Conservation (phyloP, 2,888 invertebrate genomes). For the Parnassius glacialis region DNA sequence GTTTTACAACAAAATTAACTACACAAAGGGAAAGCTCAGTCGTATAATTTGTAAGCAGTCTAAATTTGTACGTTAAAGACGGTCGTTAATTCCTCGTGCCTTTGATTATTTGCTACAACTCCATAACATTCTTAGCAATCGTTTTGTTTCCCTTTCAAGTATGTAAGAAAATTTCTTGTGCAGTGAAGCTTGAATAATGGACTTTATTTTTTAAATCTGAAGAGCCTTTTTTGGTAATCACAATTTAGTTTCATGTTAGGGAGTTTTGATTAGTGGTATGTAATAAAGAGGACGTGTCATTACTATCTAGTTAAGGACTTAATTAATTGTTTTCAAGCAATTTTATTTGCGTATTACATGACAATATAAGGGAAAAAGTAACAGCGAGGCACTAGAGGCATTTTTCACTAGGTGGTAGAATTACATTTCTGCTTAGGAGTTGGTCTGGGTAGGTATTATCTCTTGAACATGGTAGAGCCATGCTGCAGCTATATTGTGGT, state of each 20-base stretch:
- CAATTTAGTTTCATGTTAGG: background rate
- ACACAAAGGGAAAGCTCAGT: background rate
- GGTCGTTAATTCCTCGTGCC: constrained; percentile 4
- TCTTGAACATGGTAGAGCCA: no score
- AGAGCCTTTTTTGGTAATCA: background rate
- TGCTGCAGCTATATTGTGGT: no score
- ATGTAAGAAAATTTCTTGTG: background rate
- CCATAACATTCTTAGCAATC: constrained; percentile 9
- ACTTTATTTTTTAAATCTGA: background rate
- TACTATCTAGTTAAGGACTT: background rate
- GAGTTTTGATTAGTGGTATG: background rate
- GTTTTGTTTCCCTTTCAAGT: background rate
- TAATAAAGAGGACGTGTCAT: constrained; percentile 1
- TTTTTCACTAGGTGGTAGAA: no score
- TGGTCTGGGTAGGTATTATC: no score
- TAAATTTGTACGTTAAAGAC: background rate
- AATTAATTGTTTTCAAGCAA: background rate
- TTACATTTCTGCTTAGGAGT: no score
- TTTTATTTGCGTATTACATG: background rate
- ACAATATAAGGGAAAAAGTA: no score
- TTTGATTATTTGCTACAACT: constrained; percentile 4
- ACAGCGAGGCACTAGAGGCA: no score
- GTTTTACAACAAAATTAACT: background rate
- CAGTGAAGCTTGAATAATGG: background rate
- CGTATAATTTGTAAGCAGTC: background rate